Evolutionary conservation across 2,888 invertebrate species (phyloP), one percentile per base, ranked within the genome.

Genomic region (Melanchra persicariae): DNA sequence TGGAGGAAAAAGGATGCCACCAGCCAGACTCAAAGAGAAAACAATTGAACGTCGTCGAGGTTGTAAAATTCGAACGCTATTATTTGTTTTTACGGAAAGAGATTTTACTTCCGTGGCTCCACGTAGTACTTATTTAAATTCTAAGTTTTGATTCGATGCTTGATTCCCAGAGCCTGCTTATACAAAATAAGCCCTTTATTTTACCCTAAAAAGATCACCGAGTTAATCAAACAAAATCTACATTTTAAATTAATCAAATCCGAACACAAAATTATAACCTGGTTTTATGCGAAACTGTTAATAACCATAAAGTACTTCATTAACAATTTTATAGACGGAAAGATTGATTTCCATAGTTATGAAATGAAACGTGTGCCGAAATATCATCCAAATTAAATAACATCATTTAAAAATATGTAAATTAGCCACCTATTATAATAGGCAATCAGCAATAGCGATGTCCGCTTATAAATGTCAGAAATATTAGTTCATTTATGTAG

Each of bases 291-390:
- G n/a, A 52, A 22, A 15, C 26, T 43, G 9, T 52, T 77, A 61
- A 64, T 69, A 64, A 60, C 51, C 68, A 68, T 61, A 66, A 59
- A 55, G 34, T 47, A 40, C 26, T 70, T 55, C 22, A 65, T 54
- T 70, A 64, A 37, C 8, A 24, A 58, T 47, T 26, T 59, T 60
- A 55, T 45, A 45, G 45, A 24, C 54, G 51, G n/a, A n/a, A 40
- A 59, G 12, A 77, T 62, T 62, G 19, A 77, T 77, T 55, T 67
- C 43, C 15, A 57, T 51, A 52, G 12, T 30, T 30, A 57, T 22
- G 19, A 45, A 61, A 75, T 51, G 22, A 12, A n/a, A 34, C 47
- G 34, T 64, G 55, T 74, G 63, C 47, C 19, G 10, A 30, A 62
- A 72, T 49, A 37, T 63, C n/a, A 58, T 26, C 24, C 49, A 51